Percentiles rank a stretch among this genome's conserved stretches.
Conservation (phyloP, 2,113 vertebrate species). For the Tachysurus vachellii region DNA sequence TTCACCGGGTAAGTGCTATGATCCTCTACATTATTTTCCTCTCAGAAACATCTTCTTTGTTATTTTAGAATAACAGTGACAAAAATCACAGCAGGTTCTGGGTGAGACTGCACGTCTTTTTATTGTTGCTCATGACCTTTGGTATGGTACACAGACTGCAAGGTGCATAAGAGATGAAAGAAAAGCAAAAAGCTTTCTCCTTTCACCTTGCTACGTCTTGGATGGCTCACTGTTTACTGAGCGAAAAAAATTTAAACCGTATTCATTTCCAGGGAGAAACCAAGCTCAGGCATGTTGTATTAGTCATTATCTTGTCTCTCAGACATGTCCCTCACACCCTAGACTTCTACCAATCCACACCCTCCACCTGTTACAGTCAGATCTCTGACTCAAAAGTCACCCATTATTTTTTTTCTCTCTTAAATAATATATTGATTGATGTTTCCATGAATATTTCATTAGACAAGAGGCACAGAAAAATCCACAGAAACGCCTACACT, state of each 20-base stretch:
- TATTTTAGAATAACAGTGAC: not conserved
- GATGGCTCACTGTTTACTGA: not conserved
- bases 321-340: not conserved
- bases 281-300: not conserved
- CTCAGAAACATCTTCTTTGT: not conserved
- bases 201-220: not conserved
- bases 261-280: not conserved
- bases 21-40: not conserved
- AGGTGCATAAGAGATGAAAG: not conserved
- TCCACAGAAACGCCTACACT: not conserved
- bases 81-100: not conserved
- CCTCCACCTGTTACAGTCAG: not conserved
- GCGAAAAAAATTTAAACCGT: not conserved
- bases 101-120: not conserved
- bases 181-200: not conserved
- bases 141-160: not conserved
- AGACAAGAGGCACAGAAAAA: not conserved
- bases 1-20: constrained; percentile 86
- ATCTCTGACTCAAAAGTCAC: not conserved
- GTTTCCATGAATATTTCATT: constrained; percentile 18
- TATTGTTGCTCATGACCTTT: not conserved
- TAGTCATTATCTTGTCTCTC: constrained; percentile 2
- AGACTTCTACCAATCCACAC: not conserved
- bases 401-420: not conserved
- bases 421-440: not conserved